These are phyloP conservation scores for Heteromyza rotundicornis DNA, from an alignment of 2,888 invertebrate genomes.

Conservation along the genomic window DNA sequence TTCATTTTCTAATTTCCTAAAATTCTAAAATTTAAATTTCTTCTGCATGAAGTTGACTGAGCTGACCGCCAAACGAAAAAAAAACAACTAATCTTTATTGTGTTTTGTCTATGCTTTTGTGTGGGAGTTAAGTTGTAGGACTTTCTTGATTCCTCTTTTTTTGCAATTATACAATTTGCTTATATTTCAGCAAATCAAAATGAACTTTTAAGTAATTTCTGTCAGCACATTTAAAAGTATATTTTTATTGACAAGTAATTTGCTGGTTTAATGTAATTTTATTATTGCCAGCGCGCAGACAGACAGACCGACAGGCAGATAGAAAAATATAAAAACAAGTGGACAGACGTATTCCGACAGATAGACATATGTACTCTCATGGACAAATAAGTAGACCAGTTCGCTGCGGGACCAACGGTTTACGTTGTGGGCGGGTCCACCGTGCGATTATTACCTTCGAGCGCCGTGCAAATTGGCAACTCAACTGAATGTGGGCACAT, in stretches of 20 bases:
- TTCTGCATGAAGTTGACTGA: no score
- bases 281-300: neutral
- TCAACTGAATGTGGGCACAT: slow-evolving; percentile 1
- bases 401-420: neutral
- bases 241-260: slow-evolving; percentile 6
- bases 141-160: no score
- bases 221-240: neutral
- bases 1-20: no score
- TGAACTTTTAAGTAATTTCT: slow-evolving; percentile 1
- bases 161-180: no score
- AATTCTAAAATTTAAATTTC: neutral
- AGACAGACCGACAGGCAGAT: neutral
- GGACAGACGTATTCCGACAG: neutral
- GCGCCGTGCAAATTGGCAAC: slow-evolving; percentile 1
- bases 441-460: slow-evolving; percentile 11
- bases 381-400: no score
- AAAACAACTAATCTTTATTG: no score
- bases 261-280: neutral
- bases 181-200: neutral
- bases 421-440: neutral
- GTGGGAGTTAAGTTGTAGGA: no score
- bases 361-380: no score
- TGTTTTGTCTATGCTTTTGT: no score
- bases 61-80: no score
- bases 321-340: neutral